Evolutionary conservation across 2,113 vertebrate species (phyloP).

Genomic region (Paratilapia polleni): DNA sequence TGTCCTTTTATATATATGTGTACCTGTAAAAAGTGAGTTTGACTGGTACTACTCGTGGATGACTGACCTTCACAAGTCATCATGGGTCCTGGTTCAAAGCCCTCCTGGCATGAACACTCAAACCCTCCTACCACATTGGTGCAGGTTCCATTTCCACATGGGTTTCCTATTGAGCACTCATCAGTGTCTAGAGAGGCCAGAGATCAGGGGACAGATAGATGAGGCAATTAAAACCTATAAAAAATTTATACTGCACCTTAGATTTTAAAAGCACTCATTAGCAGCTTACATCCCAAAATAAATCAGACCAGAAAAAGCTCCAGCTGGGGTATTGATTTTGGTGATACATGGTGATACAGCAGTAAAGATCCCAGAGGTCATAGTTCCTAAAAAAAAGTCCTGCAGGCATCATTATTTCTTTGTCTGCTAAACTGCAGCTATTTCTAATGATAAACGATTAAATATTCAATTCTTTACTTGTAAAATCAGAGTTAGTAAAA

Average conservation of each 20-base stretch:
- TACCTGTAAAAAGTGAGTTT: not conserved
- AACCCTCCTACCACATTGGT: slow-evolving; percentile 92
- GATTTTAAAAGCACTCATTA: slow-evolving; percentile 11
- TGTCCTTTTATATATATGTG: not conserved
- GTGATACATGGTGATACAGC: not conserved
- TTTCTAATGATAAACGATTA: not conserved
- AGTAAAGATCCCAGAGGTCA: not conserved
- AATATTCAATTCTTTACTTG: not conserved
- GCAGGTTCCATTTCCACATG: slow-evolving; percentile 93
- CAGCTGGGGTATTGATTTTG: not conserved
- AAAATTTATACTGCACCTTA: not conserved
- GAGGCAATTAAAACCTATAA: slow-evolving; percentile 15
- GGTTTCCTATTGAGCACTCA: slow-evolving; percentile 92
- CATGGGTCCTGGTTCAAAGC: slow-evolving; percentile 93
- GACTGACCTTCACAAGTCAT: slow-evolving; percentile 91
- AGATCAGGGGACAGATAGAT: not conserved
- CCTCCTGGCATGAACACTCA: slow-evolving; percentile 89
- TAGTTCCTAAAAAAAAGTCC: not conserved
- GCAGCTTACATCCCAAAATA: not conserved
- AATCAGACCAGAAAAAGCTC: not conserved
- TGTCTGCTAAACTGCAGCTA: not conserved
- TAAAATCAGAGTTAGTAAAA: not conserved
- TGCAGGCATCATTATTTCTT: not conserved
- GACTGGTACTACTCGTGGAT: not conserved
- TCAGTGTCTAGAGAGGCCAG: slow-evolving; percentile 84